Evolutionary conservation across 2,113 vertebrate genomes (phyloP), one percentile per base, ranked within the genome.

Genomic region (Pantherophis guttatus): DNA sequence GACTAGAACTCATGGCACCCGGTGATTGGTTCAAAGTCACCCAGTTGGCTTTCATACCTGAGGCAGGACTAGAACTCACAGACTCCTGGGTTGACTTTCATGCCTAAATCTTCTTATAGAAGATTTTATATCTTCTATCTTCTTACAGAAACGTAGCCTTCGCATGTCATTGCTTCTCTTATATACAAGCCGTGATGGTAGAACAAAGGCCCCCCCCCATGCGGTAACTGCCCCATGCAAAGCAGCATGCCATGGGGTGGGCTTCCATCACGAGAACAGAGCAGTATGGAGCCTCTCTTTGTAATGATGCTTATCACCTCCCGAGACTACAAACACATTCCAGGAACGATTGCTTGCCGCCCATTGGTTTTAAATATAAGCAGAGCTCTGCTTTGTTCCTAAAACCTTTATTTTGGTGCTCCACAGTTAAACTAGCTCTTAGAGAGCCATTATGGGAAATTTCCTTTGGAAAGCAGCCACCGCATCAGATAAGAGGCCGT

Each of bases 301-400:
- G 29, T 12, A 11, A 62, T 5, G 44, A 8, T n/a, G 8, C 26
- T 58, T 59, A 3, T 59, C 48, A 9, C 19, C 1, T 62, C 44
- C 44, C 26, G 13, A 93, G 86, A 93, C 62, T 11, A 17, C 58
- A 48, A 0, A 0, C 0, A 0, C 54, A 57, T 90, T 58, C 3
- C 8, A 89, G 44, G 23, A 70, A 8, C 23, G n/a, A 55, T 10
- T 65, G 52, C 23, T 75, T n/a, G 59, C 12, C n/a, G 1, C 33
- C 86, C 17, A 21, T 92, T 89, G 29, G n/a, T 91, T 96, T 93
- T 87, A 85, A 92, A 1, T 57, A 88, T 48, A 87, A 94, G 50
- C 0, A 62, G 21, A 88, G 39, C n/a, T 8, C 62, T 91, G 39
- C 91, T 89, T 95, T 5, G 26, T 87, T 95, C 44, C 53, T 90